Percentiles rank a stretch among this genome's conserved stretches.
Conservation (phyloP, 2,888 invertebrate species). For the Tortrix viridana region DNA sequence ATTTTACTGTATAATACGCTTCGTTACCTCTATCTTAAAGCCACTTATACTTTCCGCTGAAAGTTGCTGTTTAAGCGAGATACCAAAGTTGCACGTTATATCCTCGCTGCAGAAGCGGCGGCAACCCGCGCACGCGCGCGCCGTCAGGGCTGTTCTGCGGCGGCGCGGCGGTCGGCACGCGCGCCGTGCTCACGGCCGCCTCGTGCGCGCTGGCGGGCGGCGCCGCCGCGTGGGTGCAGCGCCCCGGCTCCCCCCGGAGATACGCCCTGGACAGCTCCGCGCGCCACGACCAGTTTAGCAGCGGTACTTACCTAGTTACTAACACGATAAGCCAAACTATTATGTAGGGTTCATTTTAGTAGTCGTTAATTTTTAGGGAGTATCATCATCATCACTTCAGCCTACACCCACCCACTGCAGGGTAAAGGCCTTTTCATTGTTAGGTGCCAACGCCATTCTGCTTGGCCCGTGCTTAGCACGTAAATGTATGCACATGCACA, state of each 20-base stretch:
- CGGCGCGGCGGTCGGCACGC: not conserved
- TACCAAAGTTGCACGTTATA: no score
- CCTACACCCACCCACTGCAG: no score
- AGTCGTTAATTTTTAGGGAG: no score
- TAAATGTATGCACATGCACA: no score
- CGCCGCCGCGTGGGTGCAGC: not conserved
- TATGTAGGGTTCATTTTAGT: not conserved
- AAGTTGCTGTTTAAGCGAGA: no score
- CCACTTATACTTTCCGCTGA: no score
- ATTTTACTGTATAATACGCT: no score
- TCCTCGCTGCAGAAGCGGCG: not conserved
- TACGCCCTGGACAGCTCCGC: not conserved
- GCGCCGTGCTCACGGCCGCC: not conserved
- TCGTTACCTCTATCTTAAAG: no score
- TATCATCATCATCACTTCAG: no score
- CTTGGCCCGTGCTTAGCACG: no score
- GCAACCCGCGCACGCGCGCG: not conserved
- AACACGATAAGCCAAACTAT: not conserved
- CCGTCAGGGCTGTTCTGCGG: not conserved
- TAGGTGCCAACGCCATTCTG: no score
- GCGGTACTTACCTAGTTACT: not conserved
- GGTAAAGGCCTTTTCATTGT: no score
- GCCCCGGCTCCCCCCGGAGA: not conserved
- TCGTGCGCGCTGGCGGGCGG: not conserved
- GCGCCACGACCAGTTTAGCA: not conserved